Conservation (phyloP, 64 coral and sea anemone genomes). For the Platygyra sinensis region DNA sequence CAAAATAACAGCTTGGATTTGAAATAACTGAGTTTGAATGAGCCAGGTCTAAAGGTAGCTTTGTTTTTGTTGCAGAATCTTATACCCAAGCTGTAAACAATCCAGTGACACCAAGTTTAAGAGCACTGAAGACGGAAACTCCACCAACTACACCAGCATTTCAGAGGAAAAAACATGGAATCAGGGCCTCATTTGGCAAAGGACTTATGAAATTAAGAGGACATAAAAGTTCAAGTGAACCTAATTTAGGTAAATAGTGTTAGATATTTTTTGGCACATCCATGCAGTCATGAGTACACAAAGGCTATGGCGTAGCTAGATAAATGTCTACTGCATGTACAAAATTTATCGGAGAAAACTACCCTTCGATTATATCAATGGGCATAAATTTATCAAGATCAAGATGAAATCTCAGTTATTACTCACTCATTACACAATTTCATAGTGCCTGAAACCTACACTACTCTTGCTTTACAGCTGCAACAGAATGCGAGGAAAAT, state of each 20-base stretch:
- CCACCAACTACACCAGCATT: slow-evolving; percentile 22
- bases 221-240: slow-evolving; percentile 90
- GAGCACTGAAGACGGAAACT: slow-evolving; percentile 27
- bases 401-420: too few relatives aligned
- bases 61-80: slow-evolving; percentile 55
- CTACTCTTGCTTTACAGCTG: slow-evolving; percentile 4
- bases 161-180: slow-evolving; percentile 44
- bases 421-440: too few relatives aligned
- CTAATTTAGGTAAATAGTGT: slow-evolving; percentile 73
- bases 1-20: too few relatives aligned
- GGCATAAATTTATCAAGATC: too few relatives aligned
- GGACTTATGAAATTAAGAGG: slow-evolving; percentile 80
- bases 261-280: background rate
- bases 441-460: too few relatives aligned
- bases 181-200: slow-evolving; percentile 88
- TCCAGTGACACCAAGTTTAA: slow-evolving; percentile 83
- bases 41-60: too few relatives aligned
- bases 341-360: too few relatives aligned
- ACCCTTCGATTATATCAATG: too few relatives aligned
- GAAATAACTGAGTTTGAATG: background rate
- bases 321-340: too few relatives aligned
- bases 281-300: background rate
- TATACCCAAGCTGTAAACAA: slow-evolving; percentile 74
- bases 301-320: too few relatives aligned
- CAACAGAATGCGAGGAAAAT: slow-evolving; percentile 14